Base-by-base conservation (phyloP, 2,888 invertebrate species). In the Acrobasis repandana region DNA sequence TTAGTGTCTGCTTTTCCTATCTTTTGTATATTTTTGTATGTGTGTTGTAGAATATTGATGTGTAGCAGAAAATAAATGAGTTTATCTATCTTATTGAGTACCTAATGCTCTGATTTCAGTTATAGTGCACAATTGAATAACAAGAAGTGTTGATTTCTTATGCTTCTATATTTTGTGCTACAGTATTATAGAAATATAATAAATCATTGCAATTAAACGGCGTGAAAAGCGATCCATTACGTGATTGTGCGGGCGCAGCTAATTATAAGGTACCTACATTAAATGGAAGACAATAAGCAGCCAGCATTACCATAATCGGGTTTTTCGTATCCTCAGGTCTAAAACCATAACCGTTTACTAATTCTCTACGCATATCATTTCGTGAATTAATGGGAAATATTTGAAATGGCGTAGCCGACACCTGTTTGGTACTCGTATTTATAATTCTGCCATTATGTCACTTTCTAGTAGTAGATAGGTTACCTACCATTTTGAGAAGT, bases 171-270 rank as follows among this genome's bases (percentile, higher is more conserved):
- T 52, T 52, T 36, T 9, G 6, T 34, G 15, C 10, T 16, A 52
- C 33, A 34, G n/a, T 49, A n/a, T 11, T 52, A 36, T 52, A 36
- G 36, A 16, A 52, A 16, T 52, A 36, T 52, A 52, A 52, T 52
- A 52, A 36, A 52, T 52, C 52, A 36, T 52, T 16, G 52, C 52
- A 52, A 52, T 52, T 52, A 52, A 36, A 36, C 34, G 16, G 52
- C 36, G 52, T 52, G 52, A 52, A 52, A 52, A 34, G 34, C 36
- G 52, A 52, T 52, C 36, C 36, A 52, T 52, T 52, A 36, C 52
- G 28, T 16, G 36, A 36, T 52, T 50, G 28, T 33, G 28, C 14
- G 28, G n/a, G 34, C 15, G 34, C 9, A 15, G 36, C 36, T 52
- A 52, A 52, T 36, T 52, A 52, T 52, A 16, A 14, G 33, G n/a